Percentiles rank a stretch among this genome's conserved stretches.
phyloP scores from a whole-genome alignment of 2,113 vertebrate species.

The Puffinus mauretanicus region DNA sequence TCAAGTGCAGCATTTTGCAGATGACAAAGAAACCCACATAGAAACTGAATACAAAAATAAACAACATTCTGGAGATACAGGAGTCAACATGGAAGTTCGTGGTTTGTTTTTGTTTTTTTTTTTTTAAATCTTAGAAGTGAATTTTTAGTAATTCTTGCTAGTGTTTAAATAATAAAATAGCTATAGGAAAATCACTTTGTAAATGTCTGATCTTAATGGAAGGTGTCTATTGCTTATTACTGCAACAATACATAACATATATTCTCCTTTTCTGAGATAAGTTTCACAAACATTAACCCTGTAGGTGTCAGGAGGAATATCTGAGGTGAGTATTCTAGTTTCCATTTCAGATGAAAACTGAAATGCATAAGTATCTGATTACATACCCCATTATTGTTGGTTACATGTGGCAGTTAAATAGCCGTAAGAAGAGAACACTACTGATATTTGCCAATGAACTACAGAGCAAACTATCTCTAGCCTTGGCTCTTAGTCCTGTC shows the following conservation, averaged over 20 bases:
- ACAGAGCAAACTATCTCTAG: background rate
- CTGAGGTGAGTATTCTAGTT: background rate
- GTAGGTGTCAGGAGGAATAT: background rate
- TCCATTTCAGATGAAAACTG: background rate
- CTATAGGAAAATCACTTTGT: background rate
- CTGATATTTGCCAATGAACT: background rate
- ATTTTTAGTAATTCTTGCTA: background rate
- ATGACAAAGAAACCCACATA: background rate
- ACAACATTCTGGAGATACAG: background rate
- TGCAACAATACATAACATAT: background rate
- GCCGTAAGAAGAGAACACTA: background rate
- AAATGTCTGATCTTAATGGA: background rate
- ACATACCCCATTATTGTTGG: background rate
- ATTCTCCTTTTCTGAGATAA: background rate
- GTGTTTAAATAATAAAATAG: background rate
- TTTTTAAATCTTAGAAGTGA: background rate
- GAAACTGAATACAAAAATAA: background rate
- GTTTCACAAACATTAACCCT: background rate
- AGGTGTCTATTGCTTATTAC: background rate
- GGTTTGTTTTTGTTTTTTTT: no score
- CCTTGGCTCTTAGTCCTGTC: background rate
- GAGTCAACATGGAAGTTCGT: background rate
- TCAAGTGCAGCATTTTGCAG: background rate
- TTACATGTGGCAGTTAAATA: background rate
- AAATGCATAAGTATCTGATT: background rate